phyloP scores from a whole-genome alignment of 2,113 vertebrate genomes.

The Arvicanthis niloticus region DNA sequence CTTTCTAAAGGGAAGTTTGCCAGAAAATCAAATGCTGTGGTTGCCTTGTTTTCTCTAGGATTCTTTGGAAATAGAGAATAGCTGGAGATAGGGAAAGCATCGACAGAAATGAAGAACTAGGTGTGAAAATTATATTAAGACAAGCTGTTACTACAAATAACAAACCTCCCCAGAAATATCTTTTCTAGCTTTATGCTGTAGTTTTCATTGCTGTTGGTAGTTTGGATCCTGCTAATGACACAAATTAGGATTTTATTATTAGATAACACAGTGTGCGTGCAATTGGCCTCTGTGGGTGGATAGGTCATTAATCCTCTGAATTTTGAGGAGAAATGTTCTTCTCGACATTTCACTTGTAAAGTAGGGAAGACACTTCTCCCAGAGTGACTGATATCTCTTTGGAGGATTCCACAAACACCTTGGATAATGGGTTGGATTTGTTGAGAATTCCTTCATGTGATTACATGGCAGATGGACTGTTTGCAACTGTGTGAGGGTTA shows the following conservation, averaged over 20 bases:
- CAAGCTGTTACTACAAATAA: slow-evolving; percentile 30
- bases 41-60: slow-evolving; percentile 54
- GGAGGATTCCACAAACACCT: slow-evolving; percentile 84
- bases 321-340: slow-evolving; percentile 77
- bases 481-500: slow-evolving; percentile 64
- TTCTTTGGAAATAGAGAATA: slow-evolving; percentile 56
- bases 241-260: neutral
- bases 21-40: slow-evolving; percentile 56
- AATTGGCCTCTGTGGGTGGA: neutral
- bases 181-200: neutral
- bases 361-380: slow-evolving; percentile 62
- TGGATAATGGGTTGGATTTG: slow-evolving; percentile 84
- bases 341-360: slow-evolving; percentile 75
- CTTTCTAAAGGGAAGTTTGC: slow-evolving; percentile 35
- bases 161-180: neutral
- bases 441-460: slow-evolving; percentile 86
- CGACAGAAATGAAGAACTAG: slow-evolving; percentile 37
- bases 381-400: slow-evolving; percentile 84
- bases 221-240: slow-evolving; percentile 45
- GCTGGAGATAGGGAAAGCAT: neutral
- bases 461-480: slow-evolving; percentile 84
- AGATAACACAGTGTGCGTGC: neutral
- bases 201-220: neutral
- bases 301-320: neutral
- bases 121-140: slow-evolving; percentile 9